Conservation (phyloP, 2,113 vertebrate species). For the Oreotragus oreotragus region DNA sequence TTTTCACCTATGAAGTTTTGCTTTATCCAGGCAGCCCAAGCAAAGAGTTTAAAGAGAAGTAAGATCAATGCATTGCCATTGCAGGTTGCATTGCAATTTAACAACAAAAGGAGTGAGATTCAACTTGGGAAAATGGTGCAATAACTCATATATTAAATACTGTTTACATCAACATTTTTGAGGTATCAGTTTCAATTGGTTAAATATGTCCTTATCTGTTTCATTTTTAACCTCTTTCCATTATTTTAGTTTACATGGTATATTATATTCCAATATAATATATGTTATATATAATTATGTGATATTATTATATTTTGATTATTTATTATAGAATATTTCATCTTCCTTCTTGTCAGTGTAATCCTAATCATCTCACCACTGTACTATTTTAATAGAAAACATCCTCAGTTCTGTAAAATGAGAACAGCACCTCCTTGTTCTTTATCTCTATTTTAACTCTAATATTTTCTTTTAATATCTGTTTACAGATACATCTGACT, state of each 20-base stretch:
- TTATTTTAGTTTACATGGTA: neutral
- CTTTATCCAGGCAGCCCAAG: neutral
- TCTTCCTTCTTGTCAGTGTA: neutral
- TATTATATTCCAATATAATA: neutral
- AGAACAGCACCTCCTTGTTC: neutral
- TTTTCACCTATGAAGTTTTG: neutral
- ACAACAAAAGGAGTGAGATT: neutral
- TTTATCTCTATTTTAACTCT: neutral
- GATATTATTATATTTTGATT: neutral
- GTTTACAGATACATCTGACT: neutral
- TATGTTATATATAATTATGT: too few relatives aligned
- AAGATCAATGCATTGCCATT: neutral
- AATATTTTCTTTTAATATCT: neutral
- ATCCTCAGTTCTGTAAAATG: neutral
- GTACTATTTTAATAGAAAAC: neutral
- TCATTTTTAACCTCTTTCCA: neutral
- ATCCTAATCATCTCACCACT: neutral
- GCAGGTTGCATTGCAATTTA: neutral
- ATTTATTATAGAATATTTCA: neutral
- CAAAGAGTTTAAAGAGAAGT: neutral
- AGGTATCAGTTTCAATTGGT: neutral
- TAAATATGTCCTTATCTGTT: neutral
- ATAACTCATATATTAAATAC: neutral
- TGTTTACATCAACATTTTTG: neutral
- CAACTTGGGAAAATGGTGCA: neutral